A percentile compares a stretch with the other conserved stretches of the same genome.
Evolutionary conservation across 1,140 invertebrate genomes (phyloP).

Genomic region (Atta colombica): DNA sequence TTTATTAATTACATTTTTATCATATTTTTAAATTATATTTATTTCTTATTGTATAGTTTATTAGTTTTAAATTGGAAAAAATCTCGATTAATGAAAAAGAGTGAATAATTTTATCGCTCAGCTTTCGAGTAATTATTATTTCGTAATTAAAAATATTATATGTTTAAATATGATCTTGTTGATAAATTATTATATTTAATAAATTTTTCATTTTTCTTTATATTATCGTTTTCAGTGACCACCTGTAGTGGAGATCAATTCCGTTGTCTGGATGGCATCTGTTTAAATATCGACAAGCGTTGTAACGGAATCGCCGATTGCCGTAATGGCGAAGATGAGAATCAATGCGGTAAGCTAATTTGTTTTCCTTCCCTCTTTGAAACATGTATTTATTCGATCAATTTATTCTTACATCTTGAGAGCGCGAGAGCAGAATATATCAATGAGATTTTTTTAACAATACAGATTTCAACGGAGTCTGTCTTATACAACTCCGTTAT

Average conservation of each 20-base stretch:
- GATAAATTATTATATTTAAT: neutral
- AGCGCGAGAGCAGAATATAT: neutral
- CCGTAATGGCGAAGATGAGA: slow-evolving; percentile 88
- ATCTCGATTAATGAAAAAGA: neutral
- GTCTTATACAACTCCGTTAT: neutral
- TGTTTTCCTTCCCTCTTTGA: neutral
- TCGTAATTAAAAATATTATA: neutral
- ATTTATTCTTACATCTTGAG: neutral
- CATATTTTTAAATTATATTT: too few species aligned
- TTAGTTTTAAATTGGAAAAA: neutral
- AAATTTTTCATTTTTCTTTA: neutral
- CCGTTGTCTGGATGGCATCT: slow-evolving; percentile 89
- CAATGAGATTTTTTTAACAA: slow-evolving; percentile 17
- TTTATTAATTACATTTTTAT: too few species aligned
- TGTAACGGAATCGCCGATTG: slow-evolving; percentile 90
- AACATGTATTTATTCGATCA: neutral
- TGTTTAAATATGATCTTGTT: neutral
- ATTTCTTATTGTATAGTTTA: neutral
- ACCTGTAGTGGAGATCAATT: slow-evolving; percentile 85
- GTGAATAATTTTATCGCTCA: neutral
- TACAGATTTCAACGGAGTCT: slow-evolving; percentile 15
- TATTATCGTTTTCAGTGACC: slow-evolving; percentile 79
- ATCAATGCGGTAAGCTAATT: slow-evolving; percentile 87
- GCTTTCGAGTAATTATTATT: neutral
- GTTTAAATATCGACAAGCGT: slow-evolving; percentile 88